Evolutionary conservation across 2,797 vertebrate species (phyloP).

Genomic region (Hoplostethus atlanticus): DNA sequence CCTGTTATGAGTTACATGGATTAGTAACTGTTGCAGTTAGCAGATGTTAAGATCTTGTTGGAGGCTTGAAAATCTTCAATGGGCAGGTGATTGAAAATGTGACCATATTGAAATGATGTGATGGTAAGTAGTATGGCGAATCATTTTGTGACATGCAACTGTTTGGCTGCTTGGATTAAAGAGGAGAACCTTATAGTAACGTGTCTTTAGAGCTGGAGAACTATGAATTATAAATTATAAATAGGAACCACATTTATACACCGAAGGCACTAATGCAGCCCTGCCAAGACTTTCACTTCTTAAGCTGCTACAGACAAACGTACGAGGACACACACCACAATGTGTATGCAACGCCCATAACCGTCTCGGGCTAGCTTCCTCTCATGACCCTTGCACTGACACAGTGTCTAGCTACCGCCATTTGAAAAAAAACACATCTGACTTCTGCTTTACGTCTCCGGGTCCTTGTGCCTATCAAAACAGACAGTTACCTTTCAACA

Average conservation of each 20-base stretch:
- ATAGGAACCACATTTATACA: not conserved
- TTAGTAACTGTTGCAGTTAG: too few species aligned
- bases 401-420: not conserved
- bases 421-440: slow-evolving; percentile 16
- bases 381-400: slow-evolving; percentile 1
- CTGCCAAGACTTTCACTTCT: slow-evolving; percentile 4
- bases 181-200: too few species aligned
- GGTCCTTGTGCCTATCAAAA: slow-evolving; percentile 26
- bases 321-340: not conserved
- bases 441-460: slow-evolving; percentile 36
- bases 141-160: too few species aligned
- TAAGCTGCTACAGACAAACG: slow-evolving; percentile 3
- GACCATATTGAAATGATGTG: not conserved
- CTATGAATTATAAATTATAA: too few species aligned
- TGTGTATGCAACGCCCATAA: not conserved
- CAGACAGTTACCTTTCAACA: slow-evolving; percentile 16
- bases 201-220: not conserved
- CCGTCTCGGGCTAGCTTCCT: slow-evolving; percentile 11
- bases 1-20: too few species aligned
- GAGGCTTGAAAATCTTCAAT: too few species aligned
- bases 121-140: not conserved
- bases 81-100: not conserved
- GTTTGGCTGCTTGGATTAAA: too few species aligned
- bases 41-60: too few species aligned
- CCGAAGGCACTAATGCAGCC: not conserved